These are phyloP conservation scores for Drosophila imparisetae DNA, from an alignment of 2,888 invertebrate species.

Conservation along the genomic window DNA sequence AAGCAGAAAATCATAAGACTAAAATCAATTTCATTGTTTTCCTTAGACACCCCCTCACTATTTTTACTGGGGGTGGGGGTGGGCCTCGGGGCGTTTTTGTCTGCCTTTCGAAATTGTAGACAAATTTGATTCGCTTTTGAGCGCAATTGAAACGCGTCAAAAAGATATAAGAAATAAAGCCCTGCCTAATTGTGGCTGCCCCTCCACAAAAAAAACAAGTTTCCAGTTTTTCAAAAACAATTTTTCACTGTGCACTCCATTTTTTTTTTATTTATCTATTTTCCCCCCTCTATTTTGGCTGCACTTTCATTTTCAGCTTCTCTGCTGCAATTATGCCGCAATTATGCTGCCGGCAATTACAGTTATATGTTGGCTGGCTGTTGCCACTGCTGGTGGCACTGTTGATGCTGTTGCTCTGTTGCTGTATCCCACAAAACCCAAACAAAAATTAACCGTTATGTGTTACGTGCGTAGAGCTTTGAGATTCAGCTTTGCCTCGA, in stretches of 20 bases:
- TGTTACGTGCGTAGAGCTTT: slow-evolving; percentile 73
- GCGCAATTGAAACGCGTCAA: slow-evolving; percentile 69
- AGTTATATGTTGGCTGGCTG: slow-evolving; percentile 67
- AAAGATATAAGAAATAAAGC: slow-evolving; percentile 28
- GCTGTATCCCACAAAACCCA: slow-evolving; percentile 44
- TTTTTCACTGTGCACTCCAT: slow-evolving; percentile 5
- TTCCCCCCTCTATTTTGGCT: slow-evolving; percentile 52
- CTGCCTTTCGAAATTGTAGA: slow-evolving; percentile 71
- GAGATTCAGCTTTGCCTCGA: slow-evolving; percentile 22
- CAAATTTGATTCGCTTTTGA: slow-evolving; percentile 71
- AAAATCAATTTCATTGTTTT: slow-evolving; percentile 73
- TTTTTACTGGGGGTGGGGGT: neutral
- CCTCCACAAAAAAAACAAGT: neutral
- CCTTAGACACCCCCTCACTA: slow-evolving; percentile 9
- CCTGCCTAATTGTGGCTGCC: slow-evolving; percentile 38
- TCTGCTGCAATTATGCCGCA: slow-evolving; percentile 71
- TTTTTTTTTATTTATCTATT: slow-evolving; percentile 8
- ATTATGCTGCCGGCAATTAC: slow-evolving; percentile 68
- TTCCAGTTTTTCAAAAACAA: slow-evolving; percentile 18
- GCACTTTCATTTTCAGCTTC: slow-evolving; percentile 75
- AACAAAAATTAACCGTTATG: slow-evolving; percentile 64
- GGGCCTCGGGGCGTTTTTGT: slow-evolving; percentile 21
- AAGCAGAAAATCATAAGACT: slow-evolving; percentile 30
- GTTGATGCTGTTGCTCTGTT: slow-evolving; percentile 9
- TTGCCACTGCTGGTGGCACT: slow-evolving; percentile 5